Evolutionary conservation across 2,888 invertebrate species (phyloP).

Genomic region (Pachymerium ferrugineum): DNA sequence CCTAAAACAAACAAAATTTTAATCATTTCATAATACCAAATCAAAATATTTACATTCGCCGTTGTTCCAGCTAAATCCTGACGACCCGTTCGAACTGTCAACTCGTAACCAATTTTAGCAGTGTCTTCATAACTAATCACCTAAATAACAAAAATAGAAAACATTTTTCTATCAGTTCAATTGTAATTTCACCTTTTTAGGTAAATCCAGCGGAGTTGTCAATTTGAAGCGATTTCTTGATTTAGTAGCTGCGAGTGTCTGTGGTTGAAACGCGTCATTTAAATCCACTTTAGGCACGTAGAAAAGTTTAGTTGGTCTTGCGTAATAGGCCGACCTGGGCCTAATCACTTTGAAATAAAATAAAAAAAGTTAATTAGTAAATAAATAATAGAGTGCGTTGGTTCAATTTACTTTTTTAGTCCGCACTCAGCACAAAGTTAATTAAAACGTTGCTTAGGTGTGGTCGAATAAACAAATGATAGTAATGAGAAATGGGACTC

Average conservation of each 20-base stretch:
- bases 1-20: not conserved
- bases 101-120: not conserved
- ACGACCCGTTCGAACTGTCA: not conserved
- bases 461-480: not conserved
- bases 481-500: not conserved
- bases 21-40: not conserved
- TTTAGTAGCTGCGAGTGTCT: not conserved
- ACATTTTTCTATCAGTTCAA: no score
- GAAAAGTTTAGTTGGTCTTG: not conserved
- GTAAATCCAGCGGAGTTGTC: no score
- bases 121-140: not conserved
- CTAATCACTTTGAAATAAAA: not conserved
- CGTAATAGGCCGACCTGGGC: not conserved
- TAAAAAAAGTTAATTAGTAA: not conserved
- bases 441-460: not conserved
- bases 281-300: not conserved
- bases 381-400: not conserved
- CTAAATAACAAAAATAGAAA: not conserved
- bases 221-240: not conserved
- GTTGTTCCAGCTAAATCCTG: slow-evolving; percentile 3
- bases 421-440: not conserved
- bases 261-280: not conserved
- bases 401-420: not conserved
- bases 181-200: no score
- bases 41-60: not conserved